A percentile compares a stretch with the other conserved stretches of the same genome.
Conservation (phyloP, 2,797 vertebrate genomes). For the Parauchenoglanis ngamensis region DNA sequence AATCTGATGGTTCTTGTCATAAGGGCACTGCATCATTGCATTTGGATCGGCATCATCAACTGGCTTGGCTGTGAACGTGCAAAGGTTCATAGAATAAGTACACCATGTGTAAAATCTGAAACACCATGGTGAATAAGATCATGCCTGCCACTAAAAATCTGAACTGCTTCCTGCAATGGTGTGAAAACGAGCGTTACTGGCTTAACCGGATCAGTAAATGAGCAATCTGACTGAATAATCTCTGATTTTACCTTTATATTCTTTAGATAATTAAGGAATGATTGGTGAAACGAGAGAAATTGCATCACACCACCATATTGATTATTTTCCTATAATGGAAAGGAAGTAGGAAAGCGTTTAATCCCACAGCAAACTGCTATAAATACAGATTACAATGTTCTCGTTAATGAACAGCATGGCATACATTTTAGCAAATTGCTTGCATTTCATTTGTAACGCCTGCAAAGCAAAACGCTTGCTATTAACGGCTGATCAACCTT, state of each 20-base stretch:
- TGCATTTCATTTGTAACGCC: not conserved
- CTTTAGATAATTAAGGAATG: not conserved
- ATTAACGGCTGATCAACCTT: not conserved
- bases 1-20: conserved; percentile 85
- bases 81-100: not conserved
- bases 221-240: no score
- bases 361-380: not conserved
- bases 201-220: not conserved
- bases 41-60: conserved; percentile 73
- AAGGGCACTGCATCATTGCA: conserved; percentile 83
- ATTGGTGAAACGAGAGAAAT: not conserved
- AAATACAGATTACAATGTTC: not conserved
- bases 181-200: not conserved
- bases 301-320: not conserved
- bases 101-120: not conserved
- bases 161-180: not conserved
- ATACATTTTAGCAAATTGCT: not conserved
- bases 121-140: not conserved
- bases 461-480: not conserved
- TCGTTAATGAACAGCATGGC: not conserved
- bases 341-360: not conserved
- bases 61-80: conserved; percentile 31
- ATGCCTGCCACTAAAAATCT: no score
- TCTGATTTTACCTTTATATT: not conserved
- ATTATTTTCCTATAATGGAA: not conserved